Base-by-base conservation (phyloP, 1,140 invertebrate species). In the Leptoteleia sp. region DNA sequence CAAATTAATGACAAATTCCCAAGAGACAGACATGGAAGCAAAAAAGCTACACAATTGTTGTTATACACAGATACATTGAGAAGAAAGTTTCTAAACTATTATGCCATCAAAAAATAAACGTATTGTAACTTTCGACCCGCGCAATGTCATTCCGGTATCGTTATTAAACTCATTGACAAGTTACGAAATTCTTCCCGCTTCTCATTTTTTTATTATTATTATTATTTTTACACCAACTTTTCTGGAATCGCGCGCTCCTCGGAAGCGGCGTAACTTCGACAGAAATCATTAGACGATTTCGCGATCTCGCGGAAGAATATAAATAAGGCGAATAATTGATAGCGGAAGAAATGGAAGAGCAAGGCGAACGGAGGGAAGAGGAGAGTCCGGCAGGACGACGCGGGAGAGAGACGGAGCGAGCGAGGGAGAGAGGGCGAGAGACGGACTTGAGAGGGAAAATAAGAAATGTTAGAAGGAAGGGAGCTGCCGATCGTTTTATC, bases 301-400 rank as follows among this genome's bases (percentile, higher is more conserved):
- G 48, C 40, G 19, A 42, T 35, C 8, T 19, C 40, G 37, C 27
- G 42, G 27, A 45, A 29, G 67, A 71, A 76, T 76, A 67, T 76
- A 65, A 76, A 67, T 61, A 42, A 67, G 62, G 37, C 29, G 35
- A 50, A 76, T 68, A 76, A 76, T 76, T 65, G 72, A 68, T 76
- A 68, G 64, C 62, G 55, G 62, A 68, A 68, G 62, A 45, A 73
- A 54, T 29, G 16, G 35, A 76, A 59, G 54, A 37, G 35, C 7
- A 25, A 57, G n/a, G 37, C 33, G 64, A 33, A 68, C 62, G 29
- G 31, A 61, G 38, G 37, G 16, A 54, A 59, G 62, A 72, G 68
- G 42, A 68, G 67, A 11, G 45, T 61, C 38, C 33, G 15, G 2
- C 31, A 29, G 37, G 27, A 47, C 22, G 9, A 48, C 50, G 27